A percentile compares a stretch with the other conserved stretches of the same genome.
Evolutionary conservation across 2,888 invertebrate genomes (phyloP).

Genomic region (Altica lythri): DNA sequence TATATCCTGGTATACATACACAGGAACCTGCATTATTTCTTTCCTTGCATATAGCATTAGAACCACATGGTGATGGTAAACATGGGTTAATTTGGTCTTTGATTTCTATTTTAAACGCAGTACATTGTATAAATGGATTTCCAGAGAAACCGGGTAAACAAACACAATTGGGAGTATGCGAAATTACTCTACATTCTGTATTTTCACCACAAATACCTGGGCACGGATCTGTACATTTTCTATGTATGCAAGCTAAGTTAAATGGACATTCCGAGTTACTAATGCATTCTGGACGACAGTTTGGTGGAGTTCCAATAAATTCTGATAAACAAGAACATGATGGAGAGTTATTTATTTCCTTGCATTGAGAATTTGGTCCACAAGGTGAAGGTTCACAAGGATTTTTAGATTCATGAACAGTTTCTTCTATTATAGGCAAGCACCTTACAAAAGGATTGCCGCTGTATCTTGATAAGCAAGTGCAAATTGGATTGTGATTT

Average conservation of each 20-base stretch:
- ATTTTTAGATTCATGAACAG: constrained; percentile 38
- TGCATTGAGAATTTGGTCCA: constrained; percentile 71
- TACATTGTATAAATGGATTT: constrained; percentile 63
- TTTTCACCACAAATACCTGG: constrained; percentile 63
- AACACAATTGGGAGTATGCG: constrained; percentile 64
- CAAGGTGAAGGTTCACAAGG: constrained; percentile 68
- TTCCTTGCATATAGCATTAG: constrained; percentile 66
- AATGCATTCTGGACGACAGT: constrained; percentile 78
- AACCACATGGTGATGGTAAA: constrained; percentile 68
- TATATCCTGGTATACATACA: constrained; percentile 63
- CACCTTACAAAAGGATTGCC: constrained; percentile 72
- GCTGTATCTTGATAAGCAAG: constrained; percentile 66
- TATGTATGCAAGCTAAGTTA: constrained; percentile 73
- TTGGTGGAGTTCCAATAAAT: constrained; percentile 73
- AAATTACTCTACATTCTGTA: constrained; percentile 62
- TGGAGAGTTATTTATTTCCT: constrained; percentile 63
- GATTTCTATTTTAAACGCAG: constrained; percentile 35
- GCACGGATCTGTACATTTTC: constrained; percentile 74
- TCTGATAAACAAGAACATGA: constrained; percentile 74
- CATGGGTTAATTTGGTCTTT: constrained; percentile 58
- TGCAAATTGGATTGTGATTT: constrained; percentile 76
- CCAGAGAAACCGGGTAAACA: constrained; percentile 63
- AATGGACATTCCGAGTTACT: constrained; percentile 73
- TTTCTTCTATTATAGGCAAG: constrained; percentile 50
- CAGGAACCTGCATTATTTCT: constrained; percentile 60